A percentile compares a stretch with the other conserved stretches of the same genome.
phyloP scores from a whole-genome alignment of 2,888 invertebrate species.

The Caenorhabditis sp. region DNA sequence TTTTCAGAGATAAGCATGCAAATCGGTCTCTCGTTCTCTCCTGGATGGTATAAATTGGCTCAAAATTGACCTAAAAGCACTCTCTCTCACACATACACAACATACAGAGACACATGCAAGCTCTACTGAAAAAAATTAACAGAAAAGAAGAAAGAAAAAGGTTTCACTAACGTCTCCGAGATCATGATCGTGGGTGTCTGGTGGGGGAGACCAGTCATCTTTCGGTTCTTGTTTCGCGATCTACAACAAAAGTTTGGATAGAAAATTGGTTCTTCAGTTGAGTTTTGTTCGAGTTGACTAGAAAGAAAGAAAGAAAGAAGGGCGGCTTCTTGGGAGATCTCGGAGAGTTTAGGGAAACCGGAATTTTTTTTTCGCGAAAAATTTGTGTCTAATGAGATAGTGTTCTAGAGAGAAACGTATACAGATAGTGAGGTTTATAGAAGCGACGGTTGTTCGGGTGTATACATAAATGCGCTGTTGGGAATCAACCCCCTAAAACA shows the following conservation, averaged over 20 bases:
- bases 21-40: not conserved
- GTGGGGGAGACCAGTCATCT: slow-evolving; percentile 58
- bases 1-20: not conserved
- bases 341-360: slow-evolving; percentile 46
- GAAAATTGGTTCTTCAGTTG: not conserved
- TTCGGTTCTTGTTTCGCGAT: slow-evolving; percentile 62
- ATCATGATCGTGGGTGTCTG: slow-evolving; percentile 59
- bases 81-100: slow-evolving; percentile 16
- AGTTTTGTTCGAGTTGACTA: not conserved
- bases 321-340: slow-evolving; percentile 23
- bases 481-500: no score
- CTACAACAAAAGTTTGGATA: slow-evolving; percentile 50
- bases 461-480: no score
- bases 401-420: no score
- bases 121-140: slow-evolving; percentile 5
- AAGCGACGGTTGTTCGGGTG: not conserved
- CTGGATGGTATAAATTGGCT: not conserved
- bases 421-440: not conserved
- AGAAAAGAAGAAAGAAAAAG: slow-evolving; percentile 28
- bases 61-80: slow-evolving; percentile 1
- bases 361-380: no score
- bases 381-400: not conserved
- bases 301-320: no score
- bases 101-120: not conserved
- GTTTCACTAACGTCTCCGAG: slow-evolving; percentile 67